A percentile compares a stretch with the other conserved stretches of the same genome.
phyloP scores from a whole-genome alignment of 2,888 invertebrate species.

The Nomada fabriciana region DNA sequence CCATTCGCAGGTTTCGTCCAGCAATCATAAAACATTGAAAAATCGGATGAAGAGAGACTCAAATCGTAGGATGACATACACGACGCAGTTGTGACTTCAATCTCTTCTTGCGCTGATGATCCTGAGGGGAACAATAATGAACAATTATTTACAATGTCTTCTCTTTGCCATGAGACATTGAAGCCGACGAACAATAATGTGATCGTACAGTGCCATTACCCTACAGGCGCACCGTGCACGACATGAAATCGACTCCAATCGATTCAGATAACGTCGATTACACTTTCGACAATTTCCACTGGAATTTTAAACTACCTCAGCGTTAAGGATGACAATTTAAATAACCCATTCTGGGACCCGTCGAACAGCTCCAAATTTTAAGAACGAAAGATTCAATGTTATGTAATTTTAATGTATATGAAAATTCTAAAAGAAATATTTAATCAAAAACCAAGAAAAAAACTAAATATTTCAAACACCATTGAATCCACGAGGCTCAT shows the following conservation, averaged over 20 bases:
- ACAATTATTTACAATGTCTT: not conserved
- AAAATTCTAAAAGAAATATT: no score
- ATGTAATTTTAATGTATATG: no score
- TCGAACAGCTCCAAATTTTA: no score
- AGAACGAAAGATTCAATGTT: no score
- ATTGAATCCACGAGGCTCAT: not conserved
- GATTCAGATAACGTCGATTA: not conserved
- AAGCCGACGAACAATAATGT: not conserved
- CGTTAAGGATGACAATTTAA: not conserved
- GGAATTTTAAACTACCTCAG: not conserved
- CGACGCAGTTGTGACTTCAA: no score
- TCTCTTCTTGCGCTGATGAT: no score
- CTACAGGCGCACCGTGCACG: not conserved
- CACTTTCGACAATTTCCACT: not conserved
- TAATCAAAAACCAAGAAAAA: no score
- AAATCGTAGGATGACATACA: not conserved
- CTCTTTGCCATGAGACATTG: not conserved
- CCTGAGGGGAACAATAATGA: no score
- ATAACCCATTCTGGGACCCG: not conserved
- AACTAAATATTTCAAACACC: no score
- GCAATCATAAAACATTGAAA: not conserved
- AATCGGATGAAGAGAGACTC: not conserved
- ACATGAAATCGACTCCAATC: not conserved
- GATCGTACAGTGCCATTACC: no score
- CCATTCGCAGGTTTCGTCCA: slow-evolving; percentile 18